Evolutionary conservation across 2,797 vertebrate genomes (phyloP).

Genomic region (Pyrrhura leucotis): DNA sequence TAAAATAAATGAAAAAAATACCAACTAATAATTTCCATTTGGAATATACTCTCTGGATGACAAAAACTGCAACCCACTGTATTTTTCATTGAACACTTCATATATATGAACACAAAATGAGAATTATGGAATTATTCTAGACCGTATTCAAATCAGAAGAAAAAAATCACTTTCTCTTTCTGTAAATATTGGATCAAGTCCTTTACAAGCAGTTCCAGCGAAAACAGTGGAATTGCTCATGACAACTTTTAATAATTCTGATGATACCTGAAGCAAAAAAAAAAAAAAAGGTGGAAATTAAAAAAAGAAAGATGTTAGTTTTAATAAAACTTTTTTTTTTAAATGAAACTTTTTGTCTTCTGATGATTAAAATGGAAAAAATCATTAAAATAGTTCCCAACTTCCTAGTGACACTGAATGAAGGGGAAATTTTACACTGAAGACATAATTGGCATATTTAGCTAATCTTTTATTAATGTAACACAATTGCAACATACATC

Average conservation of each 20-base stretch:
- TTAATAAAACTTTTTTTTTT: not conserved
- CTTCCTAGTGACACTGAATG: conserved; percentile 6
- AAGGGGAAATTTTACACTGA: conserved; percentile 30
- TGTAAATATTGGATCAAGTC: not conserved
- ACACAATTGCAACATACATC: conserved; percentile 43
- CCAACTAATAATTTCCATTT: not conserved
- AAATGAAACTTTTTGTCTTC: not conserved
- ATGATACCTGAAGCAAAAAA: not conserved
- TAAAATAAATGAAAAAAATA: not conserved
- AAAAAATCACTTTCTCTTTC: not conserved
- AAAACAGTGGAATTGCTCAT: not conserved
- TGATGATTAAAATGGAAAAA: conserved; percentile 39
- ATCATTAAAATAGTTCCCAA: conserved; percentile 34
- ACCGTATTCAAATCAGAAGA: not conserved
- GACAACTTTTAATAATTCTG: not conserved
- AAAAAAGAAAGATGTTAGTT: not conserved
- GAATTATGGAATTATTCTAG: not conserved
- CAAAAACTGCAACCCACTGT: rapidly evolving
- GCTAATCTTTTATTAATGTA: conserved; percentile 65
- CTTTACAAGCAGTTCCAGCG: not conserved
- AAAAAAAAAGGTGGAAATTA: too few relatives aligned
- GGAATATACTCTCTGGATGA: not conserved
- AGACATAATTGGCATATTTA: conserved; percentile 53
- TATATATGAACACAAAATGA: not conserved
- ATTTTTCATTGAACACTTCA: not conserved